phyloP scores from a whole-genome alignment of 2,113 vertebrate genomes.

The Numenius arquata region DNA sequence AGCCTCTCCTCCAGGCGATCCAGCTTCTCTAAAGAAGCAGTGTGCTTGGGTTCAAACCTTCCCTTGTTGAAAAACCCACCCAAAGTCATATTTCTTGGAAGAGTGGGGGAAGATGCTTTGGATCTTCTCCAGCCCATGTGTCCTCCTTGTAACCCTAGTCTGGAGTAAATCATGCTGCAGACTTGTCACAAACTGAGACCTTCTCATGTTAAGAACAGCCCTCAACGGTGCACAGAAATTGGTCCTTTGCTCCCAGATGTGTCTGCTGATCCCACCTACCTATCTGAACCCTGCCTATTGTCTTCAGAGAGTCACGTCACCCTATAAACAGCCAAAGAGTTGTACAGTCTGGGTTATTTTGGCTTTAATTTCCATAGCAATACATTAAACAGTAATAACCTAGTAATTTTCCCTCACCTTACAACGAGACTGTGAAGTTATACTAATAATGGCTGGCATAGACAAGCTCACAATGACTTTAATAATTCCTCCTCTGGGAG shows the following conservation, averaged over 20 bases:
- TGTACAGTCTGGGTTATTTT: neutral
- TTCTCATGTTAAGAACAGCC: neutral
- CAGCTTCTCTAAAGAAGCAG: neutral
- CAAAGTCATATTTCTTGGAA: neutral
- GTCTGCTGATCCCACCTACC: neutral
- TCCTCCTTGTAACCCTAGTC: neutral
- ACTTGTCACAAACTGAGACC: neutral
- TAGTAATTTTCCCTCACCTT: neutral
- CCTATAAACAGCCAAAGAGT: neutral
- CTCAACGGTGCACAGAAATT: neutral
- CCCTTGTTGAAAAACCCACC: rapidly evolving
- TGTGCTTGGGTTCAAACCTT: neutral
- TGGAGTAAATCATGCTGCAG: neutral
- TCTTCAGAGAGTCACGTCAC: neutral
- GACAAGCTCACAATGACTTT: neutral
- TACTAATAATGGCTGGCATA: neutral
- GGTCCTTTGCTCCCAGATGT: neutral
- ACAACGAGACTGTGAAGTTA: neutral
- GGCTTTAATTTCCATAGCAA: neutral
- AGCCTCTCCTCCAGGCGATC: neutral
- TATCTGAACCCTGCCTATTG: neutral
- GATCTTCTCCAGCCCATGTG: neutral
- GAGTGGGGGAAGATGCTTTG: neutral
- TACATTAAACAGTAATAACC: neutral
- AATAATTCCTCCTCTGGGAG: neutral